Conservation (phyloP, 2,888 invertebrate genomes). For the Portevinia maculata region DNA sequence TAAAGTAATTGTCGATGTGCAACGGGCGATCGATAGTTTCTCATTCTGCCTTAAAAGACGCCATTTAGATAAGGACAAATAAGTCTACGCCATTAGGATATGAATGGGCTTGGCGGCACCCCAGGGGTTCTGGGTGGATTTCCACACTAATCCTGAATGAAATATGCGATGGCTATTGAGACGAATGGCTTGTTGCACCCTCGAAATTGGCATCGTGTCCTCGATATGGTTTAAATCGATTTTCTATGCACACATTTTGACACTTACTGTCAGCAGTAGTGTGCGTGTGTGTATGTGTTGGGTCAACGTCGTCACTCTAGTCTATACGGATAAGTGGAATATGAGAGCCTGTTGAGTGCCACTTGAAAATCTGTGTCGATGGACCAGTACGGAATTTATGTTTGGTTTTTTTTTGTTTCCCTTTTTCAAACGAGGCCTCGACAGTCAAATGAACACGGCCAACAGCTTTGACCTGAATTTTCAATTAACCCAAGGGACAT, state of each 20-base stretch:
- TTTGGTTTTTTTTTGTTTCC: slow-evolving; percentile 9
- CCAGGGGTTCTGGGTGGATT: not conserved
- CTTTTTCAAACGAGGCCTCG: not conserved
- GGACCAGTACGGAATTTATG: slow-evolving; percentile 16
- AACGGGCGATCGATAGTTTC: not conserved
- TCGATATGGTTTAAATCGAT: slow-evolving; percentile 43
- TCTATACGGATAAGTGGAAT: slow-evolving; percentile 10
- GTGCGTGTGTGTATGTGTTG: not conserved
- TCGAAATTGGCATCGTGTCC: slow-evolving; percentile 7
- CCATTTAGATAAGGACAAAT: slow-evolving; percentile 25
- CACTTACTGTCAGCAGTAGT: not conserved
- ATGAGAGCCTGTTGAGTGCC: slow-evolving; percentile 46
- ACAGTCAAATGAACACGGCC: slow-evolving; percentile 6
- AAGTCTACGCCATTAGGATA: slow-evolving; percentile 12
- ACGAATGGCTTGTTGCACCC: slow-evolving; percentile 37
- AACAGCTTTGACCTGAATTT: slow-evolving; percentile 27
- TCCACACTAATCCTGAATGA: slow-evolving; percentile 12
- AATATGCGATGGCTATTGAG: slow-evolving; percentile 21
- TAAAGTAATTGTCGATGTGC: slow-evolving; percentile 30
- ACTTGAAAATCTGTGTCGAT: slow-evolving; percentile 38
- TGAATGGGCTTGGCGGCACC: no score
- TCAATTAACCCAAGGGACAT: not conserved
- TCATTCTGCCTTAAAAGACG: not conserved
- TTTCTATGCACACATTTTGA: not conserved
- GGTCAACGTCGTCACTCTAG: no score